Evolutionary conservation across 2,888 invertebrate species (phyloP).

Genomic region (Pachycephus smyrnensis): DNA sequence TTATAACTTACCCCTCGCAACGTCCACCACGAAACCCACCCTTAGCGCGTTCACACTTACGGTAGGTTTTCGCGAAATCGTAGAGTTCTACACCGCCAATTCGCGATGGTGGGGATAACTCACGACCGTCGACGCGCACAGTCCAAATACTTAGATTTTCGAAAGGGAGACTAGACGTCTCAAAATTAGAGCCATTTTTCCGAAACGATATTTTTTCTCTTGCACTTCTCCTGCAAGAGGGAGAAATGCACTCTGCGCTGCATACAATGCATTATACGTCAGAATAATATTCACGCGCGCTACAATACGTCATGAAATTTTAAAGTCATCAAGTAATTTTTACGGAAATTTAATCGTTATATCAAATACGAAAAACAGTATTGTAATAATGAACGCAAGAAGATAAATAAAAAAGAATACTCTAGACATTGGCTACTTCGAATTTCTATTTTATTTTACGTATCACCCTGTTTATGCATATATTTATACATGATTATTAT

Average conservation of each 20-base stretch:
- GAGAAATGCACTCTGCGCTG: background rate
- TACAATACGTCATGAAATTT: background rate
- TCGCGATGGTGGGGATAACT: conserved; percentile 42
- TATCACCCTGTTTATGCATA: background rate
- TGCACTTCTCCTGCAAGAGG: background rate
- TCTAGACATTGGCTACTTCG: background rate
- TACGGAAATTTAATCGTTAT: background rate
- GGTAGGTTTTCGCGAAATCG: conserved; percentile 45
- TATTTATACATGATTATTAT: background rate
- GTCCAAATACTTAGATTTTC: conserved; percentile 10
- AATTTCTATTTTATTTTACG: background rate
- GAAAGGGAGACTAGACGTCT: conserved; percentile 1
- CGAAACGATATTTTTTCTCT: background rate
- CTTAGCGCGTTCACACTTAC: conserved; percentile 47
- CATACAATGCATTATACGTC: background rate
- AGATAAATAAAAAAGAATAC: background rate
- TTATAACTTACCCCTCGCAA: conserved; percentile 57
- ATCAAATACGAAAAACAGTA: background rate
- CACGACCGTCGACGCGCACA: conserved; percentile 23
- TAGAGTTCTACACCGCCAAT: conserved; percentile 56
- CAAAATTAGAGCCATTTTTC: background rate
- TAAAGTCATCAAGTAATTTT: background rate
- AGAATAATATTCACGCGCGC: background rate
- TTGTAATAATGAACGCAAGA: background rate
- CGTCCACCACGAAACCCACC: conserved; percentile 49